Evolutionary conservation across 2,113 vertebrate species (phyloP), one percentile per base, ranked within the genome.

Genomic region (Cyprinodon variegatus): DNA sequence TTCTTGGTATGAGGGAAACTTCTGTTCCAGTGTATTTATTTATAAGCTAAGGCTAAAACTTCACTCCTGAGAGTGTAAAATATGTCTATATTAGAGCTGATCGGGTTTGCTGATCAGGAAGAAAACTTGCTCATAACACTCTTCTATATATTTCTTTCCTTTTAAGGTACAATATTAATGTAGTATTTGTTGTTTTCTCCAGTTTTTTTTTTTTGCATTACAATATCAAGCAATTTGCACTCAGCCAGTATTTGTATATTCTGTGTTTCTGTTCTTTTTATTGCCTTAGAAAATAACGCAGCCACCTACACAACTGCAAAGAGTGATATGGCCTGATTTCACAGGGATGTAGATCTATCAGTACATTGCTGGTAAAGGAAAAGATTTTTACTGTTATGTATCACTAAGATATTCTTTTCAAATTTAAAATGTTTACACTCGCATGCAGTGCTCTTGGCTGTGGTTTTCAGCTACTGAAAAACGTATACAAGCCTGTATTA

Each of bases 221-320:
- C 46, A 1, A 17, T 64, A 43, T 74, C 37, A 71, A 65, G 63
- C 57, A 59, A 41, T 80, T 80, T 83, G 86, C 86, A 88, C 83
- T 86, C 48, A 38, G 74, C 29, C 72, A 75, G 57, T 22, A 74
- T 45, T 66, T 45, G 53, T 71, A 36, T 61, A 50, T 36, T 48
- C 14, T 9, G 40, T 40, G 22, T 78, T 82, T 79, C 68, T 72
- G 76, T 22, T 37, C 5, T 39, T 20, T 69, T 38, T 46, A 43
- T 65, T 43, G 11, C 41, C 14, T 45, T 29, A 36, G n/a, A 2
- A 61, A 37, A 20, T 68, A 9, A 59, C 70, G 13, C 6, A 50
- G 4, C 0, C 50, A 61, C 13, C 10, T 70, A 40, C 65, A 6
- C 20, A 64, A 60, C 15, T 78, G 57, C 50, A 40, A 22, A 45